These are phyloP conservation scores for Caenorhabditis inopinata DNA, from an alignment of 1,140 invertebrate species.

Conservation along the genomic window DNA sequence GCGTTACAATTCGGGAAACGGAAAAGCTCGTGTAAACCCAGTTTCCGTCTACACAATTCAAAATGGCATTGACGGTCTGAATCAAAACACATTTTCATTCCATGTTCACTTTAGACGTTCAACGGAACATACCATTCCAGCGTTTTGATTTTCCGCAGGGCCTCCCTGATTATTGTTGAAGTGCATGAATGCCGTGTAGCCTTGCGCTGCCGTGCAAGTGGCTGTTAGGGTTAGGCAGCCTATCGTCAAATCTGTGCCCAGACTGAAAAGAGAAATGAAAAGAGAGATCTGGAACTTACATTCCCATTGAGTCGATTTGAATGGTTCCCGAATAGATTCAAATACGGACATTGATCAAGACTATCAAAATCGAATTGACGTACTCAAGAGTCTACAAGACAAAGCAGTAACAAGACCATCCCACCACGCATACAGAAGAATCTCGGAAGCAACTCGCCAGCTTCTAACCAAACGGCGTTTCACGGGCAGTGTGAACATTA, in stretches of 20 bases:
- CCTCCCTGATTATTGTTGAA: conserved; percentile 39
- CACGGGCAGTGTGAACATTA: too few relatives aligned
- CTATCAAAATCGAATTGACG: too few relatives aligned
- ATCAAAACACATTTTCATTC: not conserved
- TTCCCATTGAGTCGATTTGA: not conserved
- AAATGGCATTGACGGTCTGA: not conserved
- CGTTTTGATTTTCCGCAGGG: conserved; percentile 20
- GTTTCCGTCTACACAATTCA: conserved; percentile 24
- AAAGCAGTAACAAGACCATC: too few relatives aligned
- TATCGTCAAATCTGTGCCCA: not conserved
- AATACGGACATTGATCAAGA: too few relatives aligned
- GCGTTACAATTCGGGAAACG: not conserved
- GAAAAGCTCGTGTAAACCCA: conserved; percentile 5
- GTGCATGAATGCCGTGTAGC: conserved; percentile 19
- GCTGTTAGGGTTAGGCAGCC: conserved; percentile 27
- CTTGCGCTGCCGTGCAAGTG: not conserved
- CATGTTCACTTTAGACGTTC: not conserved
- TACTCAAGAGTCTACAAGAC: too few relatives aligned
- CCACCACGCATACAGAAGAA: too few relatives aligned
- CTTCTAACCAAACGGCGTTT: too few relatives aligned
- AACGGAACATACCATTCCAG: not conserved
- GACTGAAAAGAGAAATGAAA: not conserved
- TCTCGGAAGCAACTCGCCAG: too few relatives aligned
- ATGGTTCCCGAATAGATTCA: not conserved
- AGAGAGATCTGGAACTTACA: not conserved